These are phyloP conservation scores for Corythornis cristatus DNA, from an alignment of 2,113 vertebrate genomes.

Conservation along the genomic window DNA sequence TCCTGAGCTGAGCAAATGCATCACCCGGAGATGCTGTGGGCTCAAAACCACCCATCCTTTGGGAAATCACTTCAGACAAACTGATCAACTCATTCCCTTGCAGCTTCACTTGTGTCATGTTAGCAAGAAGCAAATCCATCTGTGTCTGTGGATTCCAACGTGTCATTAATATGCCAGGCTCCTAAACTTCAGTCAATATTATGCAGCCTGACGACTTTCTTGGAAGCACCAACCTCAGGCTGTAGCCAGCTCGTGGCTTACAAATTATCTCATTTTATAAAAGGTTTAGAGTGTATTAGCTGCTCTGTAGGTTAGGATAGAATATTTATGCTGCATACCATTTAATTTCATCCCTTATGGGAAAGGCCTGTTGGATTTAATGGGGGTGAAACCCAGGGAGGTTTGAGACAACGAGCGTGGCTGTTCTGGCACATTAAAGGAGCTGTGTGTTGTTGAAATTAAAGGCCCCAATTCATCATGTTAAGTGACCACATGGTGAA, in stretches of 20 bases:
- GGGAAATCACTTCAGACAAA: slow-evolving; percentile 24
- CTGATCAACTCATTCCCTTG: slow-evolving; percentile 17
- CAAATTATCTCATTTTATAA: slow-evolving; percentile 39
- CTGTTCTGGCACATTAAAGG: slow-evolving; percentile 3
- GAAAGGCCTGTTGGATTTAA: slow-evolving; percentile 22
- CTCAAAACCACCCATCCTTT: background rate
- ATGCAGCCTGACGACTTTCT: background rate
- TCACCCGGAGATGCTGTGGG: background rate
- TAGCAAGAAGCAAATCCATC: slow-evolving; percentile 31
- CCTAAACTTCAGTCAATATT: slow-evolving; percentile 11
- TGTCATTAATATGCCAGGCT: slow-evolving; percentile 3
- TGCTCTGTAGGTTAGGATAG: slow-evolving; percentile 31
- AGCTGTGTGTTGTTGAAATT: slow-evolving; percentile 20
- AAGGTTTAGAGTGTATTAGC: slow-evolving; percentile 44
- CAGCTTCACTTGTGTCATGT: slow-evolving; percentile 6
- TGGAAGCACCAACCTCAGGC: background rate
- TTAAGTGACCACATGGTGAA: slow-evolving; percentile 12
- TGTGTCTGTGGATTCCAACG: background rate
- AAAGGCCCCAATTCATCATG: slow-evolving; percentile 8
- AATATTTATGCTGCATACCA: slow-evolving; percentile 52
- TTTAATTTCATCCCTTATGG: slow-evolving; percentile 27
- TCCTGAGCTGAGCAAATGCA: background rate
- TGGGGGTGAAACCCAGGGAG: slow-evolving; percentile 28
- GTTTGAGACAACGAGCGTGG: background rate
- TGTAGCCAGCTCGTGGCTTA: slow-evolving; percentile 19